Conservation (phyloP, 2,113 vertebrate species). For the Serinus canaria region DNA sequence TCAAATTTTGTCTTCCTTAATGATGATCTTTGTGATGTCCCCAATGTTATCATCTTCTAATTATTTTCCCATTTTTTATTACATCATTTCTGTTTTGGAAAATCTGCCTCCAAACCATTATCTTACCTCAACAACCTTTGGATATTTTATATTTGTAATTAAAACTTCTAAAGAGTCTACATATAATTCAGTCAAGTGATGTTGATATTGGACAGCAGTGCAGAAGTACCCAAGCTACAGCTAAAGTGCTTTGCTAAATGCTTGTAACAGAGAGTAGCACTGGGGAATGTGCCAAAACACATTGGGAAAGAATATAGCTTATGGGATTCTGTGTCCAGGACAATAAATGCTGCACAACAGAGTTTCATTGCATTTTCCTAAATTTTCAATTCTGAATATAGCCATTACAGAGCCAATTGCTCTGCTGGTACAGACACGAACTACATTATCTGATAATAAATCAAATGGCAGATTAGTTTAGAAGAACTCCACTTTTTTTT, state of each 20-base stretch:
- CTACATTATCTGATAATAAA: background rate
- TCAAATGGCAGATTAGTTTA: background rate
- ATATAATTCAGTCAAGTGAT: background rate
- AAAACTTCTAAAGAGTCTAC: background rate
- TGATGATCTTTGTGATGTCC: background rate
- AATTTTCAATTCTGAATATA: background rate
- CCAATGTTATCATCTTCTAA: background rate
- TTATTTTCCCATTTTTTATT: background rate
- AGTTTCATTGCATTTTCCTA: background rate
- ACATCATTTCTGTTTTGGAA: background rate
- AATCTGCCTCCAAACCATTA: background rate
- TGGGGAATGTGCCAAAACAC: background rate
- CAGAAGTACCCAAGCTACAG: background rate
- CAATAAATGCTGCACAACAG: background rate
- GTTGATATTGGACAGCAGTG: background rate
- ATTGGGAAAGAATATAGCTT: background rate
- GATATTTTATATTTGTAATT: background rate
- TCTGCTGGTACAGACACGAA: background rate
- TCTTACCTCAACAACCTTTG: background rate
- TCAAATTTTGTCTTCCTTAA: background rate
- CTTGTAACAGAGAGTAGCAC: background rate
- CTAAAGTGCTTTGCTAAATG: background rate
- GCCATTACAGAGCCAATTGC: background rate
- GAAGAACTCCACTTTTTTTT: background rate
- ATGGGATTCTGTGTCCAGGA: background rate